A percentile compares a stretch with the other conserved stretches of the same genome.
Evolutionary conservation across 35 echinoderm and acorn worm species (phyloP).

Genomic region (Lytechinus variegatus): DNA sequence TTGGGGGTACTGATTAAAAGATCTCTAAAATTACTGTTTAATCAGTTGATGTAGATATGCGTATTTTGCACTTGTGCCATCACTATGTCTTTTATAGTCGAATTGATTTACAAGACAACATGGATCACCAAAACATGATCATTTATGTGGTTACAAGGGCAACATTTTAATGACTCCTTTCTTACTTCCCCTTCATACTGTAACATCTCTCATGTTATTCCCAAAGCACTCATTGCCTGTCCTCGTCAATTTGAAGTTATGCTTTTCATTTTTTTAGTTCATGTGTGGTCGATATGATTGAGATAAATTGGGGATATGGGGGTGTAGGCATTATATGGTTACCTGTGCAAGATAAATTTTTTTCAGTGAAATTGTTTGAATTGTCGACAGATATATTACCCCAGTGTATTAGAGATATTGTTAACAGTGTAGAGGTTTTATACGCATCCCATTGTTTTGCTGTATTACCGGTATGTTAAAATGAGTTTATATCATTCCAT

Average conservation of each 20-base stretch:
- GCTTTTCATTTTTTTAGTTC: neutral
- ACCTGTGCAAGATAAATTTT: neutral
- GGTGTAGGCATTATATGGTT: neutral
- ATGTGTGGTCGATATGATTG: conserved; percentile 10
- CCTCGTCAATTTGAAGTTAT: neutral
- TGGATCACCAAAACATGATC: neutral
- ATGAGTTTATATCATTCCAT: neutral
- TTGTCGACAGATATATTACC: no score
- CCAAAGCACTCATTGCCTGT: neutral
- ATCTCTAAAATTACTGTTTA: no score
- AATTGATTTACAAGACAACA: no score
- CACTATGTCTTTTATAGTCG: no score
- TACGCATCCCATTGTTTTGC: neutral
- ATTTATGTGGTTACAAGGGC: neutral
- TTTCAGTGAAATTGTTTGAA: neutral
- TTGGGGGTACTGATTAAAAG: no score
- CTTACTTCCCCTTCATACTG: neutral
- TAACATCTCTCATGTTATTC: neutral
- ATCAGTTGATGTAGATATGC: no score
- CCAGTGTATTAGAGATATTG: neutral
- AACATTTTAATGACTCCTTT: neutral
- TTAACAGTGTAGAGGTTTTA: neutral
- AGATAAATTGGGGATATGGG: neutral
- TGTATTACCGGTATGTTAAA: neutral
- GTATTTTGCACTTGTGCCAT: no score